Percentiles rank a stretch among this genome's conserved stretches.
Evolutionary conservation across 1,140 invertebrate species (phyloP).

Genomic region (Habropoda laboriosa): DNA sequence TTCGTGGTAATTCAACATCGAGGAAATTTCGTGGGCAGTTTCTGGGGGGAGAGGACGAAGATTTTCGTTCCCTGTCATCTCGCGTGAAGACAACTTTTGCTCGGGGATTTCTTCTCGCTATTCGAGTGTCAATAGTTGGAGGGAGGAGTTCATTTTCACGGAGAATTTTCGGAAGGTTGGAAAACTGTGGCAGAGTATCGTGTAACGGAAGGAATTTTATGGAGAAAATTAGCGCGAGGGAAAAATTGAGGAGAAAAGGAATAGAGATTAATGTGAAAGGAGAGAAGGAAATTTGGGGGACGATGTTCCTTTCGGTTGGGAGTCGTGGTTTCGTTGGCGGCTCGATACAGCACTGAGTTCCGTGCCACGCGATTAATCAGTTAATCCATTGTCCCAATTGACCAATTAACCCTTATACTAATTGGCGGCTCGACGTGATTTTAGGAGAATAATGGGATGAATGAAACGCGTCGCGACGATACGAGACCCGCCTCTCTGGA

Average conservation of each 20-base stretch:
- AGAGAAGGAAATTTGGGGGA: neutral
- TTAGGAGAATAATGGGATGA: constrained; percentile 29
- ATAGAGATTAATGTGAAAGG: neutral
- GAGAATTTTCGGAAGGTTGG: too few relatives aligned
- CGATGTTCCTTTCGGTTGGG: too few relatives aligned
- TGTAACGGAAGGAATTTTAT: neutral
- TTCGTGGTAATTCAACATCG: too few relatives aligned
- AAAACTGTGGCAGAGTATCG: too few relatives aligned
- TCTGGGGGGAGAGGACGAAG: too few relatives aligned
- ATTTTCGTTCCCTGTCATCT: neutral
- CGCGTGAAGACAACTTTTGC: neutral
- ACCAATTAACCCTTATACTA: constrained; percentile 30
- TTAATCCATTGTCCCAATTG: constrained; percentile 34
- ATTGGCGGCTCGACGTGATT: constrained; percentile 8
- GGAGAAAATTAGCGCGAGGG: neutral
- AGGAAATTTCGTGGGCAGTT: neutral
- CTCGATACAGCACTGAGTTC: neutral
- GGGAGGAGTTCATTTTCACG: neutral
- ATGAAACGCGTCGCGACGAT: constrained; percentile 4
- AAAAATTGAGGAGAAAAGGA: neutral
- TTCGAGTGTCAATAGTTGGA: neutral
- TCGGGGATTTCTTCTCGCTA: neutral
- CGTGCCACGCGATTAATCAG: neutral
- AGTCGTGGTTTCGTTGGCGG: too few relatives aligned
- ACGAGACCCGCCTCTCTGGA: neutral